A percentile compares a stretch with the other conserved stretches of the same genome.
phyloP scores from a whole-genome alignment of 1,140 invertebrate species.

The Araneus ventricosus region DNA sequence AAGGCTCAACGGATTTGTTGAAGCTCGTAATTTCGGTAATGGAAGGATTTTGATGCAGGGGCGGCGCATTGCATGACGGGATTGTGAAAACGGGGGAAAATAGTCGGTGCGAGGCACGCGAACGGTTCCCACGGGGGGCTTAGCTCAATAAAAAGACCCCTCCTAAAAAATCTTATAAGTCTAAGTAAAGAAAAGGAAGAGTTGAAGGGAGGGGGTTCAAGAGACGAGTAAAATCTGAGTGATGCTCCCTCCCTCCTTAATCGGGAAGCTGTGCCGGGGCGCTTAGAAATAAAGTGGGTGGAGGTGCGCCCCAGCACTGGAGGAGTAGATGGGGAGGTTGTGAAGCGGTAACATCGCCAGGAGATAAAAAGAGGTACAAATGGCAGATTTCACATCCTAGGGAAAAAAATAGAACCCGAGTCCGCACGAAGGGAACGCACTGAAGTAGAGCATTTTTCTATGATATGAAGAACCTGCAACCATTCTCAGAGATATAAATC shows the following conservation, averaged over 20 bases:
- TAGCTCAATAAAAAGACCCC: conserved; percentile 21
- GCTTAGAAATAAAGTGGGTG: conserved; percentile 10
- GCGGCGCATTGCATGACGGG: not conserved
- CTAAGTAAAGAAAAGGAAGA: not conserved
- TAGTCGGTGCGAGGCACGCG: not conserved
- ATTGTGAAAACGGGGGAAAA: not conserved
- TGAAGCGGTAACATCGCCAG: too few relatives aligned
- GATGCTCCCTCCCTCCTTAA: not conserved
- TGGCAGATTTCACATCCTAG: too few relatives aligned
- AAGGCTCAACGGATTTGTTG: not conserved
- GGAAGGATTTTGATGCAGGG: conserved; percentile 34
- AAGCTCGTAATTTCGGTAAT: conserved; percentile 53
- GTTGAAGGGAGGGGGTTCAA: too few relatives aligned
- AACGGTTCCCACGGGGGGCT: conserved; percentile 36
- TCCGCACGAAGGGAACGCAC: too few relatives aligned
- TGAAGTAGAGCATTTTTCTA: too few relatives aligned
- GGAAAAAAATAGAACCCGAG: too few relatives aligned
- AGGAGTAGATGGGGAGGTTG: not conserved
- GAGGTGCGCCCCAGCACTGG: not conserved
- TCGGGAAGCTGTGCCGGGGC: not conserved
- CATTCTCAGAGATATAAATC: too few relatives aligned
- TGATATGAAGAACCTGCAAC: too few relatives aligned
- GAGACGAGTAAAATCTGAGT: not conserved
- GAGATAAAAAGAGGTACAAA: too few relatives aligned
- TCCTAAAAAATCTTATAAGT: not conserved